Evolutionary conservation across 2,888 invertebrate genomes (phyloP).

Genomic region (Sepiola atlantica): DNA sequence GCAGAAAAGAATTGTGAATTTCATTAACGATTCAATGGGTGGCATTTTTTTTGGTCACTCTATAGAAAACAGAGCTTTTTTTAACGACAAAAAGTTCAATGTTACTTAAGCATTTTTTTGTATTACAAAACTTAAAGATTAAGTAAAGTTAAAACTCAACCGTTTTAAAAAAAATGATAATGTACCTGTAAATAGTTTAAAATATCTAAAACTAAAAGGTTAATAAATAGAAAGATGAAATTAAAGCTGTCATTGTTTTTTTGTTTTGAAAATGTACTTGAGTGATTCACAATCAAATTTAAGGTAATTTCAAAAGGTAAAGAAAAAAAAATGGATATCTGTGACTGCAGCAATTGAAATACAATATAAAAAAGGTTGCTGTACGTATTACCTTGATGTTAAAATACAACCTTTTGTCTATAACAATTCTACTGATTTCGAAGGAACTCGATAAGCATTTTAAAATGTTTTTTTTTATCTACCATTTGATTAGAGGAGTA

Average conservation of each 20-base stretch:
- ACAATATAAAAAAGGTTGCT: neutral
- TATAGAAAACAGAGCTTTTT: no score
- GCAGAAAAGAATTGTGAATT: no score
- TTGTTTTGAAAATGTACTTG: neutral
- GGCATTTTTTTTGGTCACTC: no score
- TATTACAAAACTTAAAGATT: no score
- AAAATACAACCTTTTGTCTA: neutral
- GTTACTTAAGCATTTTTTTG: no score
- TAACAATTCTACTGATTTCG: neutral
- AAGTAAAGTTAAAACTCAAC: no score
- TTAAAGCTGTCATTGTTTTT: neutral
- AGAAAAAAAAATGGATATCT: neutral
- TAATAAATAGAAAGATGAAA: neutral
- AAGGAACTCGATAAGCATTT: neutral
- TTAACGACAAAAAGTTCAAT: no score
- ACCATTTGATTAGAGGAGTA: neutral
- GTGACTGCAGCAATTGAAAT: conserved; percentile 13
- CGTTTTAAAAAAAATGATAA: no score
- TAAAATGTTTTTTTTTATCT: neutral
- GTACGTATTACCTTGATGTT: neutral
- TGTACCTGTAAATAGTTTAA: no score
- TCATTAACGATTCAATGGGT: no score
- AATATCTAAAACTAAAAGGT: neutral
- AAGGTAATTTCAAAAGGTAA: neutral
- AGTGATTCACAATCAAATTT: neutral